Conservation (phyloP, 2,797 vertebrate genomes). For the Chelmon rostratus region DNA sequence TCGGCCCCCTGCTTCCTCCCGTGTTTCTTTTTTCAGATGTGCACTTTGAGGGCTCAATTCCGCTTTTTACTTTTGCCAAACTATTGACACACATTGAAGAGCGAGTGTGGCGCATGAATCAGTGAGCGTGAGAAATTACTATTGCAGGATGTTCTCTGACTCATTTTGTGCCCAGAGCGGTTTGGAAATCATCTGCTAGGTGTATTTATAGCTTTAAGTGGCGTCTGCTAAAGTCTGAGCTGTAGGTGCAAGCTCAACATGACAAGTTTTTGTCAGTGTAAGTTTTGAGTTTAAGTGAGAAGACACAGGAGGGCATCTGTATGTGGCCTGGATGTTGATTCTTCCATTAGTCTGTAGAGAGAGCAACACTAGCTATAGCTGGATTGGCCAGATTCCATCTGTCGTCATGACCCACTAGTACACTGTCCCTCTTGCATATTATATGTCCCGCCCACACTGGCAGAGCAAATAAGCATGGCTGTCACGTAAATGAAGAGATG, state of each 20-base stretch:
- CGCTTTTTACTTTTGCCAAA: slow-evolving; percentile 58
- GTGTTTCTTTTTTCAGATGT: slow-evolving; percentile 30
- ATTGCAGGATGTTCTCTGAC: slow-evolving; percentile 54
- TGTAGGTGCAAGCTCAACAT: slow-evolving; percentile 28
- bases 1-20: slow-evolving; percentile 19
- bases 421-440: slow-evolving; percentile 50
- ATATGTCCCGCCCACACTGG: slow-evolving; percentile 54
- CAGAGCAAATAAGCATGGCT: slow-evolving; percentile 73
- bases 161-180: slow-evolving; percentile 49
- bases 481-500: slow-evolving; percentile 81
- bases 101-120: slow-evolving; percentile 37
- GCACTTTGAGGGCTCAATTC: slow-evolving; percentile 20
- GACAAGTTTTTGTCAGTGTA: slow-evolving; percentile 19
- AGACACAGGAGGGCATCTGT: slow-evolving; percentile 27
- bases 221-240: slow-evolving; percentile 38
- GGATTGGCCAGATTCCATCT: slow-evolving; percentile 51
- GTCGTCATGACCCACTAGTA: slow-evolving; percentile 52
- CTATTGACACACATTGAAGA: slow-evolving; percentile 44
- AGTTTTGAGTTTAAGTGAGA: slow-evolving; percentile 38
- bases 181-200: slow-evolving; percentile 48
- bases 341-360: slow-evolving; percentile 55
- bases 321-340: slow-evolving; percentile 61
- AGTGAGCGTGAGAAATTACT: slow-evolving; percentile 46
- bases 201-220: slow-evolving; percentile 55
- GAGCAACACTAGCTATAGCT: slow-evolving; percentile 30